Evolutionary conservation across 2,888 invertebrate genomes (phyloP).

Genomic region (Cosmia trapezina): DNA sequence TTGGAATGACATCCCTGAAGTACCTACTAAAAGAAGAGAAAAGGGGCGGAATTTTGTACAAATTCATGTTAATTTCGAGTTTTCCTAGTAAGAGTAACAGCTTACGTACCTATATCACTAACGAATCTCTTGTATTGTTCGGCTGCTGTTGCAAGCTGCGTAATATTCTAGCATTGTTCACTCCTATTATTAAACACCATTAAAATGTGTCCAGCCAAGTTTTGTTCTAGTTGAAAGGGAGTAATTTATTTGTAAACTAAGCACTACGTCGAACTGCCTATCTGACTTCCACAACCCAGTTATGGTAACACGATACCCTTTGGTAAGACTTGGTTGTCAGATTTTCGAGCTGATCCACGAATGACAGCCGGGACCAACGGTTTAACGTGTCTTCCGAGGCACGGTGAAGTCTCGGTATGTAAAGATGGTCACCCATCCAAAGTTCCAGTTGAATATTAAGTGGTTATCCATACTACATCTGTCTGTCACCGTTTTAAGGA

Average conservation of each 20-base stretch:
- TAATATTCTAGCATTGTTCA: slow-evolving; percentile 56
- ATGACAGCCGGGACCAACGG: no score
- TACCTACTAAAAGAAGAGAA: no score
- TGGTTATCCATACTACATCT: no score
- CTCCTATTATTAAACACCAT: slow-evolving; percentile 59
- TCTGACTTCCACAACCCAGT: no score
- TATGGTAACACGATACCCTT: not conserved
- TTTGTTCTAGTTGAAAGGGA: slow-evolving; percentile 13
- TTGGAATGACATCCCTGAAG: not conserved
- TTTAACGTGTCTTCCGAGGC: no score
- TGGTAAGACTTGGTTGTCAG: not conserved
- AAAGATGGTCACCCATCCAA: no score
- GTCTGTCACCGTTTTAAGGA: no score
- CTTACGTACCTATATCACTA: slow-evolving; percentile 71
- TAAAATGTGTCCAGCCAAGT: slow-evolving; percentile 54
- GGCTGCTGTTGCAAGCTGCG: slow-evolving; percentile 57
- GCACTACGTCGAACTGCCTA: no score
- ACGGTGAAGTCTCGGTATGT: no score
- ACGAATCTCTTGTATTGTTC: slow-evolving; percentile 74
- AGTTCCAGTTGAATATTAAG: no score
- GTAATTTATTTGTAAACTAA: slow-evolving; percentile 16
- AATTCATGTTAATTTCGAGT: slow-evolving; percentile 32
- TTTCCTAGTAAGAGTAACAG: slow-evolving; percentile 56
- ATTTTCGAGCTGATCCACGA: no score
- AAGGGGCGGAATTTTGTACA: not conserved